phyloP scores from a whole-genome alignment of 2,113 vertebrate genomes.

The Promerops cafer region DNA sequence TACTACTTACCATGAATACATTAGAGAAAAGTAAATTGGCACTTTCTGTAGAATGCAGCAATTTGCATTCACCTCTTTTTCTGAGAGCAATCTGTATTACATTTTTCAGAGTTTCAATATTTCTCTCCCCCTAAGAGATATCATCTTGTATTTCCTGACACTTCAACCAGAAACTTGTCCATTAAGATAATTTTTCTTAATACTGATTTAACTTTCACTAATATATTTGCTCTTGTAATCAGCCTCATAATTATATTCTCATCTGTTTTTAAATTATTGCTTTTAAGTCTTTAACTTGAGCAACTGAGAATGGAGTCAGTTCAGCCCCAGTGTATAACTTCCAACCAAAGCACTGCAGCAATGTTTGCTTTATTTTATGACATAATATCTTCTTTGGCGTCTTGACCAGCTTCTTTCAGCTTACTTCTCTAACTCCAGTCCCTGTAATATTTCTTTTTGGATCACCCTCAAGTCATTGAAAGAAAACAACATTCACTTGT shows the following conservation, averaged over 20 bases:
- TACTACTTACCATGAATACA: not conserved
- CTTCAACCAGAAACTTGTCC: conserved; percentile 16
- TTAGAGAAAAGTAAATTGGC: conserved; percentile 8
- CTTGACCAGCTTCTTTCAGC: not conserved
- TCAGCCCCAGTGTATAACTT: not conserved
- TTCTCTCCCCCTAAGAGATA: not conserved
- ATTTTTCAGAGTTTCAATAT: not conserved
- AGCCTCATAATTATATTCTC: not conserved
- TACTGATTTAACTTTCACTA: not conserved
- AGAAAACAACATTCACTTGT: not conserved
- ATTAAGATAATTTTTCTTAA: not conserved
- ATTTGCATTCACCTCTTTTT: not conserved
- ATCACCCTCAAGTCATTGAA: not conserved
- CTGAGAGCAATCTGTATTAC: not conserved
- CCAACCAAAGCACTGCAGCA: not conserved
- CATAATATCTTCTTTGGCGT: not conserved
- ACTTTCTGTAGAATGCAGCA: not conserved
- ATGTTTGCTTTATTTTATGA: not conserved
- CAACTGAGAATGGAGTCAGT: not conserved
- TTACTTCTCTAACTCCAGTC: not conserved
- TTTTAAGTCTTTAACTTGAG: not conserved
- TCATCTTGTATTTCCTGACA: not conserved
- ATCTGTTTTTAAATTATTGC: not conserved
- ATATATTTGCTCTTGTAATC: not conserved
- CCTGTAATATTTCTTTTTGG: not conserved